These are phyloP conservation scores for Montipora efflorescens DNA, from an alignment of 64 coral and sea anemone species.

Conservation along the genomic window DNA sequence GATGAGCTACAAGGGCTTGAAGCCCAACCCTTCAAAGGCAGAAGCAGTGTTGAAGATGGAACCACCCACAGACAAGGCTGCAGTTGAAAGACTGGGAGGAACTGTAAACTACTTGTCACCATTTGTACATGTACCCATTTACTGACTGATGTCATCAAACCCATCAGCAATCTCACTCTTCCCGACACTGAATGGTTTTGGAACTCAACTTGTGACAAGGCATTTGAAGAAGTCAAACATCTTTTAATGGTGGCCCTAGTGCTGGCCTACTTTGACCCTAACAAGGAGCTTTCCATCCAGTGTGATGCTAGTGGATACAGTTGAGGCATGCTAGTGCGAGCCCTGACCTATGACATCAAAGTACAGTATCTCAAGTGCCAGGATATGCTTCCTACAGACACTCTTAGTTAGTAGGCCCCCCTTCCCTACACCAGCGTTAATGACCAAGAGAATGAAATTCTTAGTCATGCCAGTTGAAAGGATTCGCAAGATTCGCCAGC, in stretches of 20 bases:
- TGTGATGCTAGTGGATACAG: not conserved
- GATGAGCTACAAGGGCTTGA: not conserved
- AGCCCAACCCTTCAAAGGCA: constrained; percentile 27
- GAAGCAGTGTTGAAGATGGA: constrained; percentile 38
- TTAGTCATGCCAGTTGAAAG: not conserved
- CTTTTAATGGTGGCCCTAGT: too few species aligned
- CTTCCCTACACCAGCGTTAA: not conserved
- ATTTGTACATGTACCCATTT: not conserved
- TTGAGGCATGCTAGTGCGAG: not conserved
- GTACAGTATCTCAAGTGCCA: not conserved
- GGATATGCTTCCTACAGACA: not conserved
- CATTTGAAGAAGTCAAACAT: too few species aligned
- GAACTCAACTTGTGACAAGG: too few species aligned
- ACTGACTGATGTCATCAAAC: constrained; percentile 9
- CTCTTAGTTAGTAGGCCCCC: not conserved
- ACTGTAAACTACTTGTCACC: constrained; percentile 4
- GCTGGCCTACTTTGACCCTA: not conserved
- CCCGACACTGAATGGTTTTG: too few species aligned
- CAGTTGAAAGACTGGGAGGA: constrained; percentile 6
- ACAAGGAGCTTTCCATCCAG: not conserved
- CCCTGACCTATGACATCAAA: not conserved
- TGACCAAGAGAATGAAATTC: not conserved
- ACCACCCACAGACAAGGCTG: constrained; percentile 3
- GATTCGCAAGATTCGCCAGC: not conserved
- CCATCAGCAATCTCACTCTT: not conserved